Percentiles rank a stretch among this genome's conserved stretches.
These are phyloP conservation scores for Microcebus jonahi DNA, from an alignment of 2,113 vertebrate species.

Conservation along the genomic window DNA sequence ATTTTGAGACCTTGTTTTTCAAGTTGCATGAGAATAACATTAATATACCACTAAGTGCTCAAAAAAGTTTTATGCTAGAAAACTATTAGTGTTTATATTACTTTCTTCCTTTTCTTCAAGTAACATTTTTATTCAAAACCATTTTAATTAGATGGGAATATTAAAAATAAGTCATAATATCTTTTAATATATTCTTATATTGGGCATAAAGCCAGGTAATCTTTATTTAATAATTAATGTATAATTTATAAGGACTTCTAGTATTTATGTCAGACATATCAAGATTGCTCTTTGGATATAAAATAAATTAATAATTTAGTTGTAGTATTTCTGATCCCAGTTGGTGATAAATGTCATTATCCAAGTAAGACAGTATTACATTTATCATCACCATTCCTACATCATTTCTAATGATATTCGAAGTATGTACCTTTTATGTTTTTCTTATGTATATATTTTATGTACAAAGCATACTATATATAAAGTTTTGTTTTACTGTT, in stretches of 20 bases:
- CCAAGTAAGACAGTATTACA: not conserved
- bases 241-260: slow-evolving; percentile 1
- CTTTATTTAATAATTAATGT: slow-evolving; percentile 6
- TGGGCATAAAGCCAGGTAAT: not conserved
- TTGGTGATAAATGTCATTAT: not conserved
- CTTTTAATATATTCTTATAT: not conserved
- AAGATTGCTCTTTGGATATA: not conserved
- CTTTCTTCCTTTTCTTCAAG: not conserved
- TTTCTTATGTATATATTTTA: not conserved
- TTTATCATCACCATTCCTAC: not conserved
- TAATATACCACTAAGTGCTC: slow-evolving; percentile 8
- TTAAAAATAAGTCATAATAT: not conserved
- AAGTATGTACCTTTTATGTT: not conserved
- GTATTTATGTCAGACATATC: not conserved
- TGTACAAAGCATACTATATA: not conserved
- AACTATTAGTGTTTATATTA: not conserved
- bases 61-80: not conserved
- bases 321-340: not conserved
- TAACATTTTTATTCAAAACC: not conserved
- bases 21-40: not conserved
- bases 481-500: not conserved
- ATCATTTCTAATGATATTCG: not conserved
- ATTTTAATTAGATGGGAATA: not conserved
- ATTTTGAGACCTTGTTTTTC: slow-evolving; percentile 49
- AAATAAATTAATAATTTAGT: slow-evolving; percentile 27